Percentiles rank a stretch among this genome's conserved stretches.
These are phyloP conservation scores for Cryptotermes secundus DNA, from an alignment of 1,140 invertebrate genomes.

Conservation along the genomic window DNA sequence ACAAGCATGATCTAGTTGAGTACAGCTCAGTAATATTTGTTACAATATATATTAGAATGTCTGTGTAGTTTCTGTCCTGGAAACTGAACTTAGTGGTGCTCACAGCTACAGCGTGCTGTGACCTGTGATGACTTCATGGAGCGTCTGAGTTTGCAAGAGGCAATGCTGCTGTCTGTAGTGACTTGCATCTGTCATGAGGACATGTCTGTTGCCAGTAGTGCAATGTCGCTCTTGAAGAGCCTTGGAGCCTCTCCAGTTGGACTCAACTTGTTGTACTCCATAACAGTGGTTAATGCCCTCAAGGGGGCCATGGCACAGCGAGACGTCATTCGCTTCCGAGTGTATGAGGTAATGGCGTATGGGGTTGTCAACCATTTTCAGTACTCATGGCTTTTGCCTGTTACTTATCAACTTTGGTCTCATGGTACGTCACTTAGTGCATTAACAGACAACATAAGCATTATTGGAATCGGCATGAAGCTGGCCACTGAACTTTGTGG, in stretches of 20 bases:
- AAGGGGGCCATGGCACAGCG: slow-evolving; percentile 52
- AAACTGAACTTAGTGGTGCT: background rate
- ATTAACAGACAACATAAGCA: too few relatives aligned
- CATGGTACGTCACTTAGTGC: too few relatives aligned
- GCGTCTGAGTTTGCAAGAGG: slow-evolving; percentile 52
- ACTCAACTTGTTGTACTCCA: slow-evolving; percentile 51
- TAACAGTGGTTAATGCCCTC: slow-evolving; percentile 52
- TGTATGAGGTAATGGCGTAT: slow-evolving; percentile 58
- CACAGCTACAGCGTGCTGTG: slow-evolving; percentile 34
- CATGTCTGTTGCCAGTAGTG: slow-evolving; percentile 58
- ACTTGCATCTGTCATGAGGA: slow-evolving; percentile 59
- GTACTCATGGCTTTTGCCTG: slow-evolving; percentile 26
- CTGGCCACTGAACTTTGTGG: too few relatives aligned
- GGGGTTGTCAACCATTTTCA: too few relatives aligned
- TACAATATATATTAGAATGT: background rate
- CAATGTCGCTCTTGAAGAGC: slow-evolving; percentile 56
- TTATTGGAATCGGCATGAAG: too few relatives aligned
- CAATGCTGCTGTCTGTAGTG: slow-evolving; percentile 55
- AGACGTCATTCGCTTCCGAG: slow-evolving; percentile 58
- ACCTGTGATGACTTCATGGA: slow-evolving; percentile 40
- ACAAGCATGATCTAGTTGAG: slow-evolving; percentile 44
- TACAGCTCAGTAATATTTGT: slow-evolving; percentile 25
- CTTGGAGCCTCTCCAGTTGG: slow-evolving; percentile 49
- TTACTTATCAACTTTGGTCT: too few relatives aligned
- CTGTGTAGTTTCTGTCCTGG: background rate